Conservation (phyloP, 2,113 vertebrate genomes). For the Raja brachyura region DNA sequence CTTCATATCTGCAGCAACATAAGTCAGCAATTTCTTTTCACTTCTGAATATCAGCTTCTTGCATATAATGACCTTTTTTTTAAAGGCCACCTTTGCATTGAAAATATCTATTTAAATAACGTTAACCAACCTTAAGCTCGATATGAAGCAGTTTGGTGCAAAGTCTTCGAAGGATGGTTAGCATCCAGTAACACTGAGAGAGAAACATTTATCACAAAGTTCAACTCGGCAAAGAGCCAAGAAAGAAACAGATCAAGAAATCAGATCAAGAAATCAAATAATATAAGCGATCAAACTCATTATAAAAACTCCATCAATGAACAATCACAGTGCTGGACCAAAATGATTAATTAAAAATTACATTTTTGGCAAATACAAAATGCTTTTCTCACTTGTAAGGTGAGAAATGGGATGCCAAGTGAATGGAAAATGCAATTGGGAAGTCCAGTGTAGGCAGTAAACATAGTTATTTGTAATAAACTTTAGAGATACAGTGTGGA, state of each 20-base stretch:
- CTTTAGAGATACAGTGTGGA: too few species aligned
- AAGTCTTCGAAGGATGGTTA: neutral
- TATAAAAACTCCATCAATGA: neutral
- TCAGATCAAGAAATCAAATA: neutral
- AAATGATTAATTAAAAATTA: neutral
- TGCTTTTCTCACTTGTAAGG: neutral
- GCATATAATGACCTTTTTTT: neutral
- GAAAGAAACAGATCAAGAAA: neutral
- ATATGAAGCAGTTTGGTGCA: neutral
- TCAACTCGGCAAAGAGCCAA: neutral
- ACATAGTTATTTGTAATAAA: neutral
- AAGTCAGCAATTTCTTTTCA: neutral
- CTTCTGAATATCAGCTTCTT: neutral
- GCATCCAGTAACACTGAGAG: neutral
- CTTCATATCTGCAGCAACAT: neutral
- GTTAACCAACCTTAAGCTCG: neutral
- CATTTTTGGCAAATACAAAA: neutral
- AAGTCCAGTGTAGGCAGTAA: neutral
- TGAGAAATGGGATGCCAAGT: neutral
- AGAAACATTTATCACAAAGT: conserved; percentile 1
- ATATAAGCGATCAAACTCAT: too few species aligned
- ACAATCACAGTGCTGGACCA: neutral
- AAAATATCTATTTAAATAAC: neutral
- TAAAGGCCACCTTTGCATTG: neutral
- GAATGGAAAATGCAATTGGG: neutral